Percentiles rank a stretch among this genome's conserved stretches.
Conservation (phyloP, 2,888 invertebrate species). For the Leucozona laternaria region DNA sequence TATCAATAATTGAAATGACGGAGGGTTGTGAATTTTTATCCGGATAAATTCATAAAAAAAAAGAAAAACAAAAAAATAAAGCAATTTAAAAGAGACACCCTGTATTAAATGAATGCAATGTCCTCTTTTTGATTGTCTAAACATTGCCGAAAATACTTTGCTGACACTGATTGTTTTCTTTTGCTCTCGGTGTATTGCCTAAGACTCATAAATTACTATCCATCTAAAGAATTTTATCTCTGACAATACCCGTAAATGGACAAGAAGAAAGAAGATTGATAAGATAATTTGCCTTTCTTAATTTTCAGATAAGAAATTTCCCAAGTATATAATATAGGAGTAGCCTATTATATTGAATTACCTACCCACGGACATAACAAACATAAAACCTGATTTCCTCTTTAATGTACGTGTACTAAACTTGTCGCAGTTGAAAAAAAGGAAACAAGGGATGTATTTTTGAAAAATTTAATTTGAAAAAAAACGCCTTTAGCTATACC, state of each 20-base stretch:
- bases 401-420: neutral
- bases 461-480: slow-evolving; percentile 14
- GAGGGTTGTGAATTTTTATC: too few species aligned
- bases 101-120: neutral
- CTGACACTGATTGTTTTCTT: slow-evolving; percentile 25
- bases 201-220: slow-evolving; percentile 5
- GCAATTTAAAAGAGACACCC: neutral
- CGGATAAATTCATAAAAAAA: neutral
- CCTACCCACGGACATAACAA: neutral
- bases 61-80: neutral
- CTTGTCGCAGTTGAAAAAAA: slow-evolving; percentile 2
- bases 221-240: slow-evolving; percentile 8
- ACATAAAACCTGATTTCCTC: neutral
- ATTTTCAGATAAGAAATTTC: slow-evolving; percentile 1
- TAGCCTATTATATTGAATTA: slow-evolving; percentile 4
- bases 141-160: slow-evolving; percentile 7
- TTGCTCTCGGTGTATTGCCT: slow-evolving; percentile 5
- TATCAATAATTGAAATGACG: too few species aligned
- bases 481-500: neutral
- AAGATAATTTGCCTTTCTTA: neutral
- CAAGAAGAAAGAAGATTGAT: slow-evolving; percentile 9
- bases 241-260: neutral
- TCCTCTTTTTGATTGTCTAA: slow-evolving; percentile 1
- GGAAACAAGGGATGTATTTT: neutral
- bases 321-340: neutral